These are phyloP conservation scores for Didymodactylos carnosus DNA, from an alignment of 2,888 invertebrate species.

Conservation along the genomic window DNA sequence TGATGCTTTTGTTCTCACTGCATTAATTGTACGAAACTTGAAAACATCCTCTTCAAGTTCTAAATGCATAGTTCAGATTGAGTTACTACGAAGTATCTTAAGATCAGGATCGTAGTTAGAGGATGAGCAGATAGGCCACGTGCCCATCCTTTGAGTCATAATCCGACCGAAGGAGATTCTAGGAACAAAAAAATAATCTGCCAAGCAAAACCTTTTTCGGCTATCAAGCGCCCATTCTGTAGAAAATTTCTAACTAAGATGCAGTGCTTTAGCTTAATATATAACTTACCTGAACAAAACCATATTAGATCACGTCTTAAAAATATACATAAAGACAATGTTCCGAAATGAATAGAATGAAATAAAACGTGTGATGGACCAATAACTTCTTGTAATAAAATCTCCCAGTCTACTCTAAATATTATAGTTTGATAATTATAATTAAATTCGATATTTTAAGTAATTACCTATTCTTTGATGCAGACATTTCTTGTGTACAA, in stretches of 20 bases:
- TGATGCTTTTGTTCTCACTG: slow-evolving; percentile 70
- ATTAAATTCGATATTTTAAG: neutral
- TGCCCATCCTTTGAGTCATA: no score
- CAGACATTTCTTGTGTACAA: slow-evolving; percentile 8
- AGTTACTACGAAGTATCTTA: no score
- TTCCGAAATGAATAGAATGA: slow-evolving; percentile 64
- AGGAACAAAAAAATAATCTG: no score
- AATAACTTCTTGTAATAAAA: slow-evolving; percentile 65
- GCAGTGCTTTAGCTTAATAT: neutral
- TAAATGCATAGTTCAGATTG: no score
- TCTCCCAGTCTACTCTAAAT: slow-evolving; percentile 33
- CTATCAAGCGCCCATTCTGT: no score
- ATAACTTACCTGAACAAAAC: slow-evolving; percentile 56
- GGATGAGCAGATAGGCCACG: no score
- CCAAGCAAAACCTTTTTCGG: no score
- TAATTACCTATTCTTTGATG: neutral
- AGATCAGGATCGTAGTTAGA: no score
- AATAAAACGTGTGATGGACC: slow-evolving; percentile 77
- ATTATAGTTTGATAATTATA: neutral
- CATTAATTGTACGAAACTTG: slow-evolving; percentile 68
- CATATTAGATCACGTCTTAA: slow-evolving; percentile 75
- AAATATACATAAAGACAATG: slow-evolving; percentile 66
- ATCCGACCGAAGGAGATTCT: no score
- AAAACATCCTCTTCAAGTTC: slow-evolving; percentile 66
- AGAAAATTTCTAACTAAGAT: neutral